Evolutionary conservation across 1,140 invertebrate genomes (phyloP), one percentile per base, ranked within the genome.

Genomic region (Hylyphantes graminicola): DNA sequence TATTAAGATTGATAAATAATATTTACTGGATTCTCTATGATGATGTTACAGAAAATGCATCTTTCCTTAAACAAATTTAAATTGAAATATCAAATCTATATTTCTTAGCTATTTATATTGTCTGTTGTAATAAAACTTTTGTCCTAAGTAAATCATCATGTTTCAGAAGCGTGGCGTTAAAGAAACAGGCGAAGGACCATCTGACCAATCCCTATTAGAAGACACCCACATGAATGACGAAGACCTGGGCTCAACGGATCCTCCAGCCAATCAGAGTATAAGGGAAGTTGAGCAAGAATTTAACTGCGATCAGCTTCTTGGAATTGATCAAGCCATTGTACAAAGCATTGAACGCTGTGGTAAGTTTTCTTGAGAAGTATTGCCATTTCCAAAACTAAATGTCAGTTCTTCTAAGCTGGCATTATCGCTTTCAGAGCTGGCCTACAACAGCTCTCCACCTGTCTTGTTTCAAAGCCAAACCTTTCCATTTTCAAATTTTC

Each of bases 301-400:
- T 70, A 92, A 92, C 9, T 93, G 93, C 1, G 94, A 94, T 19
- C 94, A 95, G 88, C 92, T 98, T 9, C 90, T 98, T 78, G 94
- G 95, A 6, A 89, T 98, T 35, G 96, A 98, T 90, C 94, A 96
- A 88, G 96, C 96, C 2, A 94, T 98, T 86, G 90, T 98, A 15
- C 94, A 96, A 88, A 96, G 96, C 87, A 97, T 98, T 85, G 96
- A 97, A 87, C 92, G 94, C 88, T 97, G 96, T 91, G 93, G 93
- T 94, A 90, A 90, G 92, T 87, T 9, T 35, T 35, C 1, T 35
- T 35, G 5, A 5, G 35, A 35, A 35, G 35, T 35, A 35, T 35
- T 35, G 2, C 35, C 35, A 5, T 35, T 1, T 35, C 35, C 35
- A 35, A 35, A 35, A 1, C 5, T 35, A 35, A 35, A 35, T 35